phyloP scores from a whole-genome alignment of 1,140 invertebrate species.

The Panagrolaimus sp. region DNA sequence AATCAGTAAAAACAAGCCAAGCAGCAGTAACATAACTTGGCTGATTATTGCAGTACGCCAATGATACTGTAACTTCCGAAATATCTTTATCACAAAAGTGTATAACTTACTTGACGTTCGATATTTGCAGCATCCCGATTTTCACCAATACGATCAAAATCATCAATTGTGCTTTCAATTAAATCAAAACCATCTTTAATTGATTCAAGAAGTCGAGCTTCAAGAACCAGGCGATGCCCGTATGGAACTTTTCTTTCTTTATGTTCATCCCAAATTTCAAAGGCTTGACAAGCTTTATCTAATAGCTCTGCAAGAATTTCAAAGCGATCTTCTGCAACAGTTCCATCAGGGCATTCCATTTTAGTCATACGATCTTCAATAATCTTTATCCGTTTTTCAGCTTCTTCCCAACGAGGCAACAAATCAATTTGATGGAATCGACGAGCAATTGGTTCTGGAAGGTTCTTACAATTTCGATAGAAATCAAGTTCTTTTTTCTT shows the following conservation, averaged over 20 bases:
- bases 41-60: no score
- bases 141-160: slow-evolving; percentile 35
- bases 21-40: no score
- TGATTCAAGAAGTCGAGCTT: slow-evolving; percentile 31
- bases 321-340: slow-evolving; percentile 48
- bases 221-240: slow-evolving; percentile 47
- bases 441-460: slow-evolving; percentile 22
- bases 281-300: slow-evolving; percentile 44
- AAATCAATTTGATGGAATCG: slow-evolving; percentile 32
- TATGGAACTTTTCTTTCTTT: slow-evolving; percentile 28
- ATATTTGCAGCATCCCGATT: slow-evolving; percentile 26
- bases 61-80: no score
- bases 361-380: slow-evolving; percentile 29
- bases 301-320: slow-evolving; percentile 46
- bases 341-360: slow-evolving; percentile 36
- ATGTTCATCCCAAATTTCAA: slow-evolving; percentile 51
- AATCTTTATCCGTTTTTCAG: slow-evolving; percentile 37
- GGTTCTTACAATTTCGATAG: slow-evolving; percentile 21
- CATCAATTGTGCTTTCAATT: slow-evolving; percentile 38
- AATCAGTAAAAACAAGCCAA: no score
- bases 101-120: slow-evolving; percentile 37
- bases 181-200: slow-evolving; percentile 41
- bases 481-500: slow-evolving; percentile 23
- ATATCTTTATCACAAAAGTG: neutral
- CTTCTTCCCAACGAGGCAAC: slow-evolving; percentile 33